Evolutionary conservation across 2,797 vertebrate species (phyloP).

Genomic region (Silurus lanzhouensis): DNA sequence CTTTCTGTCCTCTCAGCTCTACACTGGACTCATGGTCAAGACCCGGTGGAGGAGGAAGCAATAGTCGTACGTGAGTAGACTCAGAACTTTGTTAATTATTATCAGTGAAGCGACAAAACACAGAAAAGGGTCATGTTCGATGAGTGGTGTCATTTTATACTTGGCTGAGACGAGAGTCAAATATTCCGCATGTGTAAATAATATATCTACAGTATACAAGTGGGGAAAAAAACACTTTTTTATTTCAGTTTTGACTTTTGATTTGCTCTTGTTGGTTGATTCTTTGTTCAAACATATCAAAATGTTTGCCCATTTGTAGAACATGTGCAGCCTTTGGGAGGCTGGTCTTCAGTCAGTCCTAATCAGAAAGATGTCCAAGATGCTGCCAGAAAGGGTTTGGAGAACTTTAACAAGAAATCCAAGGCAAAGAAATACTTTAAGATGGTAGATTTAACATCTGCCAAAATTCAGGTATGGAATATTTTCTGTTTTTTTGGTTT

Average conservation of each 20-base stretch:
- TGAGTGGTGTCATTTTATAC: not conserved
- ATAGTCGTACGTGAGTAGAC: conserved; percentile 48
- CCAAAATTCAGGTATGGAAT: conserved; percentile 53
- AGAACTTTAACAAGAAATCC: conserved; percentile 53
- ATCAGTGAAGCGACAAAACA: not conserved
- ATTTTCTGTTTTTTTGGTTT: not conserved
- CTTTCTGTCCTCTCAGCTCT: conserved; percentile 48
- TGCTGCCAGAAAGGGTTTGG: conserved; percentile 50
- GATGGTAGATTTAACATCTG: conserved; percentile 56
- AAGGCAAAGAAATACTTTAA: conserved; percentile 57
- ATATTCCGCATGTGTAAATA: not conserved
- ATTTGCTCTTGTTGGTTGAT: not conserved
- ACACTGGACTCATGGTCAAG: conserved; percentile 41
- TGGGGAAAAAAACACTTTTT: no score
- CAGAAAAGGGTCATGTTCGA: not conserved
- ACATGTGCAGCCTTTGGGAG: conserved; percentile 42
- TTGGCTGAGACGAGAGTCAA: no score
- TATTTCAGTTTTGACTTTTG: not conserved
- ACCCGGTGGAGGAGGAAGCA: conserved; percentile 33
- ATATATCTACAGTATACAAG: not conserved
- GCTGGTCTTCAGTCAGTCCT: conserved; percentile 22
- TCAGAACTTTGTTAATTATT: not conserved
- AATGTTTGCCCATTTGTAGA: conserved; percentile 26
- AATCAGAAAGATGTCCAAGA: conserved; percentile 41
- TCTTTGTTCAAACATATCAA: not conserved